Evolutionary conservation across 2,113 vertebrate genomes (phyloP), one percentile per base, ranked within the genome.

Genomic region (Bettongia penicillata): DNA sequence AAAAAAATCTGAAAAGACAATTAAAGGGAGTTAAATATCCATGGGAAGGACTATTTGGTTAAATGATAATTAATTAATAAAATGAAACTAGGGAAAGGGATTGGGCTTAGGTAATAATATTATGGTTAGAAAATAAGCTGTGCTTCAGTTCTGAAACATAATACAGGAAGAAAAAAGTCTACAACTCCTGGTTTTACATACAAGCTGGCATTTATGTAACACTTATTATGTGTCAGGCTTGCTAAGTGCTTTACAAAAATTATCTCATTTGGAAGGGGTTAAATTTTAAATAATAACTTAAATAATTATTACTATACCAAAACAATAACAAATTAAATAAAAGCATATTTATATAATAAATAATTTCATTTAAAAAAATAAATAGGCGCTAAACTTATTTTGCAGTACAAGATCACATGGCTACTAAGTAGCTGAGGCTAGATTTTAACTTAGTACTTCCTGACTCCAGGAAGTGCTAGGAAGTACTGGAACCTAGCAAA

Each of bases 1-100:
- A 26, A 55, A 52, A 47, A 91, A 92, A 95, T 95, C 94, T 49
- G 53, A 89, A 77, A 91, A 9, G 28, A 94, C 93, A 91, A 50
- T 90, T 49, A 90, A 48, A 49, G 24, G 48, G 49, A 90, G 25
- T 48, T 25, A 43, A 90, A 50, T 49, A 22, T 48, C 90, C 31
- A 28, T 25, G 22, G 5, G 1, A 48, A 25, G n/a, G 1, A 43
- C 61, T 26, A 77, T 77, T 77, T 77, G 61, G 61, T n/a, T 77
- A 77, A 77, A 77, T 14, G n/a, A 77, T n/a, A 16, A 77, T 90
- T 23, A 23, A 92, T 92, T 47, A 89, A 94, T 49, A n/a, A 1
- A 24, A 94, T 50, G 91, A 92, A 61, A 93, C 47, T n/a, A 31
- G 0, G 50, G 52, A 49, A 51, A 89, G 91, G 53, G 84, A 90